These are phyloP conservation scores for Menura novaehollandiae DNA, from an alignment of 2,113 vertebrate species.

Conservation along the genomic window DNA sequence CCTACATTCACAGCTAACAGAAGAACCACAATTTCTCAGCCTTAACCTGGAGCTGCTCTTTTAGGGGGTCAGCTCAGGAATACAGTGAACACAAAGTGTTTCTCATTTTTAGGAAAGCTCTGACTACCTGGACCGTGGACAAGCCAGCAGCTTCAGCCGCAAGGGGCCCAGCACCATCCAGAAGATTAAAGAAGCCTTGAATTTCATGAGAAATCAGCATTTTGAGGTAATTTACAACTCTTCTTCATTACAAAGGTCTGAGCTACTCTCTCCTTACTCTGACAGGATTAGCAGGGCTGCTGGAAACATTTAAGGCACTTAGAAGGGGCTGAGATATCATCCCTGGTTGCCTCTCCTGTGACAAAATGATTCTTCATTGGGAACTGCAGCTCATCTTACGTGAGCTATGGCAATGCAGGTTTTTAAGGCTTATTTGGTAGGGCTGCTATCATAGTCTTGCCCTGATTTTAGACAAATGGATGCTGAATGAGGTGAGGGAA, in stretches of 20 bases:
- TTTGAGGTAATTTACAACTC: constrained; percentile 82
- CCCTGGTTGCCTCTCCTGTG: background rate
- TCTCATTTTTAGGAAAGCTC: constrained; percentile 81
- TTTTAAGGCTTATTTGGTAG: background rate
- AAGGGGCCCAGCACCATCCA: constrained; percentile 96
- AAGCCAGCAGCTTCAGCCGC: constrained; percentile 87
- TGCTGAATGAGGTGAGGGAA: background rate
- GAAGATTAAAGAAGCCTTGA: constrained; percentile 97
- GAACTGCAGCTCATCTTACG: background rate
- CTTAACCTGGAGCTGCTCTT: background rate
- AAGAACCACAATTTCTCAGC: background rate
- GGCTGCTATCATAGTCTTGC: accelerated
- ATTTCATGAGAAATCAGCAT: constrained; percentile 98
- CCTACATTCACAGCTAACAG: background rate
- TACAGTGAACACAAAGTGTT: background rate
- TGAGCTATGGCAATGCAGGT: background rate
- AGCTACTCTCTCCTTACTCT: background rate
- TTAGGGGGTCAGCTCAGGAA: background rate
- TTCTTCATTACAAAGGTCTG: background rate
- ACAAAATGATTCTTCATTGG: background rate
- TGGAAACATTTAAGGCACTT: background rate
- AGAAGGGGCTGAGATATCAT: background rate
- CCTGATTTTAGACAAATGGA: background rate
- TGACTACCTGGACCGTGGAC: constrained; percentile 92
- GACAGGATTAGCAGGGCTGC: background rate